Conservation (phyloP, 2,888 invertebrate species). For the Drosophila pseudotakahashii region DNA sequence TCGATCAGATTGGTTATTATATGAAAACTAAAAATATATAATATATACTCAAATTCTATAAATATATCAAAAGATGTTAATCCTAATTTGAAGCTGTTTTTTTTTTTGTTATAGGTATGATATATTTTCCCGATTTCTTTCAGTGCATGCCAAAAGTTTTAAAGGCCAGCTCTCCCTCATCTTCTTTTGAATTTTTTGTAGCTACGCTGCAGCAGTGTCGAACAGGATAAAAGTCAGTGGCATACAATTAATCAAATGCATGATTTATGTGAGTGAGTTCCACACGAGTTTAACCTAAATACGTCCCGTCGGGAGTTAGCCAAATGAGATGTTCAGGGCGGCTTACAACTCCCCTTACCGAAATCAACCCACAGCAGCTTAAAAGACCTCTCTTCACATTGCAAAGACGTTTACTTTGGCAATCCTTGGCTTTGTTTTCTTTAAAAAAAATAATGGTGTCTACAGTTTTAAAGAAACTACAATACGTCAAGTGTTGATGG, state of each 20-base stretch:
- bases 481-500: too few relatives aligned
- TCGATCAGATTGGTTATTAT: too few relatives aligned
- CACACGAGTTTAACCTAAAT: conserved; percentile 65
- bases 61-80: too few relatives aligned
- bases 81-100: too few relatives aligned
- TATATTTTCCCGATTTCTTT: background rate
- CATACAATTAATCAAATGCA: conserved; percentile 71
- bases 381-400: conserved; percentile 22
- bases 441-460: background rate
- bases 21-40: too few relatives aligned
- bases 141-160: conserved; percentile 54
- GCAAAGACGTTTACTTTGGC: background rate
- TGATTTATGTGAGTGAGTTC: conserved; percentile 65
- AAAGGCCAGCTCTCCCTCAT: conserved; percentile 48
- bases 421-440: background rate
- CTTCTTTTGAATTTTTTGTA: conserved; percentile 16
- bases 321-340: conserved; percentile 48
- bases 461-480: background rate
- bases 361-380: conserved; percentile 6
- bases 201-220: conserved; percentile 57
- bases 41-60: too few relatives aligned
- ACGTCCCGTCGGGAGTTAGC: conserved; percentile 48
- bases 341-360: conserved; percentile 7
- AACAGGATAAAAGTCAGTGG: conserved; percentile 71
- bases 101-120: too few relatives aligned